phyloP scores from a whole-genome alignment of 2,113 vertebrate genomes.

The Sitta europaea region DNA sequence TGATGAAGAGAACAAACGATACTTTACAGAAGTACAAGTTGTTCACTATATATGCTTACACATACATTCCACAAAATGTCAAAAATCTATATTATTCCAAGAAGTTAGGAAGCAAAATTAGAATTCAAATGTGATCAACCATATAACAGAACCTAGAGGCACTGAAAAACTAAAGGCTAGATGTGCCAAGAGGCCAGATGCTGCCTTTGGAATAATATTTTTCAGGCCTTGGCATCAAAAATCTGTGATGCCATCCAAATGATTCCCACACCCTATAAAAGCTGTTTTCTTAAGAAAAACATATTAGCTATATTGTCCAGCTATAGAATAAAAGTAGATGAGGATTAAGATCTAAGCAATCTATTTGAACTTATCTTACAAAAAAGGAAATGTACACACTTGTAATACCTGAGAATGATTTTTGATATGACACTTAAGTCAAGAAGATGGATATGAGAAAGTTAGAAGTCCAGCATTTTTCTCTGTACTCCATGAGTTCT shows the following conservation, averaged over 20 bases:
- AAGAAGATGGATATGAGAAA: neutral
- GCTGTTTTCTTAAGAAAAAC: slow-evolving; percentile 42
- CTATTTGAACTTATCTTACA: neutral
- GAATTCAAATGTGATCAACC: slow-evolving; percentile 36
- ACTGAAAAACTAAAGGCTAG: slow-evolving; percentile 30
- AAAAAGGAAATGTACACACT: neutral
- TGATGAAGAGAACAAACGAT: neutral
- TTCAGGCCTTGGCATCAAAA: slow-evolving; percentile 53
- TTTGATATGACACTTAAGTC: neutral
- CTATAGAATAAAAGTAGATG: neutral
- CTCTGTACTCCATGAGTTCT: neutral
- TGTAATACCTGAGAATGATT: neutral
- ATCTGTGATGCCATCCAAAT: slow-evolving; percentile 51
- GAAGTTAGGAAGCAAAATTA: slow-evolving; percentile 36
- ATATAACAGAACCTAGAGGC: slow-evolving; percentile 37
- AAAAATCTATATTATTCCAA: slow-evolving; percentile 38
- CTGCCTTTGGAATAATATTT: slow-evolving; percentile 66
- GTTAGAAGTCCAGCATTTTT: neutral
- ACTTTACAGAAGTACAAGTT: neutral
- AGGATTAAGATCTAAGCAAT: neutral
- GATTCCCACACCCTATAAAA: slow-evolving; percentile 30
- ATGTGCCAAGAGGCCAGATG: slow-evolving; percentile 75
- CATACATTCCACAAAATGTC: neutral
- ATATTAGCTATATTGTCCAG: neutral
- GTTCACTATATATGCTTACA: neutral